Percentiles rank a stretch among this genome's conserved stretches.
These are phyloP conservation scores for Corynorhinus townsendii DNA, from an alignment of 2,113 vertebrate genomes.

Conservation along the genomic window DNA sequence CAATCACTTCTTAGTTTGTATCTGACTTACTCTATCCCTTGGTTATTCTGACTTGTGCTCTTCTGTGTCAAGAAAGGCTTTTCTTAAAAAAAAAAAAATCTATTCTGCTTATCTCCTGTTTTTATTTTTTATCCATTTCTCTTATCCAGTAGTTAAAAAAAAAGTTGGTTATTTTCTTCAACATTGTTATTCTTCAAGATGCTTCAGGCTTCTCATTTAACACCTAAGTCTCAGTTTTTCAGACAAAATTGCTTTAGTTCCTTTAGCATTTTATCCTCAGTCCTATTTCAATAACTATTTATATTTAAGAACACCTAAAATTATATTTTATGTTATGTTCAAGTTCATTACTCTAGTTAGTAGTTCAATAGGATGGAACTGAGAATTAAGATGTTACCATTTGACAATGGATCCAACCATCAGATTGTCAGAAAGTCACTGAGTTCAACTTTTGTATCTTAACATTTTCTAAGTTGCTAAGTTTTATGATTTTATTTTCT, in stretches of 20 bases:
- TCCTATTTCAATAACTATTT: constrained; percentile 47
- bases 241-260: constrained; percentile 29
- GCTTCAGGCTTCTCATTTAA: background rate
- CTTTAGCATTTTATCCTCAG: constrained; percentile 11
- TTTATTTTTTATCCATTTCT: constrained; percentile 12
- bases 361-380: constrained; percentile 34
- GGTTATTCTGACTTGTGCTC: background rate
- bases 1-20: background rate
- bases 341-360: constrained; percentile 38
- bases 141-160: background rate
- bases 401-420: constrained; percentile 55
- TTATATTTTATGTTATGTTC: constrained; percentile 35
- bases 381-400: constrained; percentile 29
- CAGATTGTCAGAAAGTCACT: constrained; percentile 41
- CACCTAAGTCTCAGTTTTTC: constrained; percentile 25
- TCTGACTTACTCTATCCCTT: background rate
- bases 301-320: constrained; percentile 53
- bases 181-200: background rate
- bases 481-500: constrained; percentile 52
- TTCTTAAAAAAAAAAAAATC: background rate
- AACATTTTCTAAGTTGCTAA: constrained; percentile 48
- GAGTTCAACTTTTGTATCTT: constrained; percentile 30
- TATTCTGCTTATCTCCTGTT: background rate
- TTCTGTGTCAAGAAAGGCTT: background rate
- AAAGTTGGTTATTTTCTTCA: background rate